Conservation (phyloP, 2,113 vertebrate genomes). For the Himantopus leucocephalus region DNA sequence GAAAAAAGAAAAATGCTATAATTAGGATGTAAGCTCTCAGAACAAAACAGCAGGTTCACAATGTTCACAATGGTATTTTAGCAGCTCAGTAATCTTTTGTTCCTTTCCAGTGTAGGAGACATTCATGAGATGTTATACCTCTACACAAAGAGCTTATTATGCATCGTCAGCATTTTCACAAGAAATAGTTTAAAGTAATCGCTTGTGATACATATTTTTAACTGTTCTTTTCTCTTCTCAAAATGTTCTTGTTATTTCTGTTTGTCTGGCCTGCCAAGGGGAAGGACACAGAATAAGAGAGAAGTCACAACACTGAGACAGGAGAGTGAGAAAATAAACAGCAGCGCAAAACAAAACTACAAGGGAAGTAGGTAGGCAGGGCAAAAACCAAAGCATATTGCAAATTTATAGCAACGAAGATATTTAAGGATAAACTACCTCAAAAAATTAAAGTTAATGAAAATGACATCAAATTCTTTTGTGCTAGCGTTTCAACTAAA, state of each 20-base stretch:
- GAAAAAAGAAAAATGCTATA: constrained; percentile 65
- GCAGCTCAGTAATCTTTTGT: constrained; percentile 63
- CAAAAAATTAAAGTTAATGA: background rate
- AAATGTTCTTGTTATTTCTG: background rate
- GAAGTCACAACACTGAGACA: background rate
- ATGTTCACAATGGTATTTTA: constrained; percentile 52
- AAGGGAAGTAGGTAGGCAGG: background rate
- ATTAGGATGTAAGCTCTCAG: constrained; percentile 54
- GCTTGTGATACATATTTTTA: background rate
- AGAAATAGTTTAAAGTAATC: background rate
- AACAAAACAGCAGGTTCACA: constrained; percentile 38
- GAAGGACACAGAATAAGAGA: background rate
- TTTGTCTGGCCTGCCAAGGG: background rate
- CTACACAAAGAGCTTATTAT: constrained; percentile 3
- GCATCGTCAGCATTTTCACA: constrained; percentile 1
- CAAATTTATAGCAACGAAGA: background rate
- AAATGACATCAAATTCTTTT: background rate
- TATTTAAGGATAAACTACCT: background rate
- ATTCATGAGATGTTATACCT: constrained; percentile 1
- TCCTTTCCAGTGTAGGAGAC: constrained; percentile 11
- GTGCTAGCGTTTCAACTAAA: background rate
- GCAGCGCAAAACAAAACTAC: background rate
- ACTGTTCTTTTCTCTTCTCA: background rate
- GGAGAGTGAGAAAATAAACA: background rate
- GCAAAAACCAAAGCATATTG: background rate